Conservation (phyloP, 2,797 vertebrate genomes). For the Pseudocheirus occidentalis region DNA sequence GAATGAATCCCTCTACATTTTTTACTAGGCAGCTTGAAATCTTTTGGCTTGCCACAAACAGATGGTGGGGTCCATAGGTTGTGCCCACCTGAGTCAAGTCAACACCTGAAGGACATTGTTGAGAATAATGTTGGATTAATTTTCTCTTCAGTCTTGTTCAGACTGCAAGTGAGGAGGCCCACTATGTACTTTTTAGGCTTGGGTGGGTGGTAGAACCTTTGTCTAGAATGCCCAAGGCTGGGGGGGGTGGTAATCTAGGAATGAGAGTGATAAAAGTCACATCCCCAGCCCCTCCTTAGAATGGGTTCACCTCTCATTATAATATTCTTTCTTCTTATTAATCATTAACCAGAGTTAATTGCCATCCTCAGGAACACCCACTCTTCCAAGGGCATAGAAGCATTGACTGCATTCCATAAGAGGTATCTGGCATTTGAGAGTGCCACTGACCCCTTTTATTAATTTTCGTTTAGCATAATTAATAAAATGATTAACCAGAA, state of each 20-base stretch:
- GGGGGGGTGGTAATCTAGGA: too few species aligned
- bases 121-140: not conserved
- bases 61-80: too few species aligned
- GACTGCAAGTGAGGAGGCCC: not conserved
- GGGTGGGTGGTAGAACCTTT: not conserved
- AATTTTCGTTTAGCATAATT: not conserved
- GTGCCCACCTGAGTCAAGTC: not conserved
- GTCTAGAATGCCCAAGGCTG: not conserved
- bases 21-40: too few species aligned
- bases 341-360: not conserved
- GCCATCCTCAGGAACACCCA: not conserved
- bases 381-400: not conserved
- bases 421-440: not conserved
- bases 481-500: not conserved
- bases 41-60: too few species aligned
- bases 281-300: not conserved
- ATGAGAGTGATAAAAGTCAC: not conserved
- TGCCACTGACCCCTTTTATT: not conserved
- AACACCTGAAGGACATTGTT: not conserved
- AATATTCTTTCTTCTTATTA: not conserved
- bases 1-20: too few species aligned
- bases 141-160: not conserved
- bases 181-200: not conserved
- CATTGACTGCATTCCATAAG: not conserved
- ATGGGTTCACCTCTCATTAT: not conserved